Evolutionary conservation across 2,797 vertebrate genomes (phyloP), one percentile per base, ranked within the genome.

Genomic region (Bryconaethiops microstoma): DNA sequence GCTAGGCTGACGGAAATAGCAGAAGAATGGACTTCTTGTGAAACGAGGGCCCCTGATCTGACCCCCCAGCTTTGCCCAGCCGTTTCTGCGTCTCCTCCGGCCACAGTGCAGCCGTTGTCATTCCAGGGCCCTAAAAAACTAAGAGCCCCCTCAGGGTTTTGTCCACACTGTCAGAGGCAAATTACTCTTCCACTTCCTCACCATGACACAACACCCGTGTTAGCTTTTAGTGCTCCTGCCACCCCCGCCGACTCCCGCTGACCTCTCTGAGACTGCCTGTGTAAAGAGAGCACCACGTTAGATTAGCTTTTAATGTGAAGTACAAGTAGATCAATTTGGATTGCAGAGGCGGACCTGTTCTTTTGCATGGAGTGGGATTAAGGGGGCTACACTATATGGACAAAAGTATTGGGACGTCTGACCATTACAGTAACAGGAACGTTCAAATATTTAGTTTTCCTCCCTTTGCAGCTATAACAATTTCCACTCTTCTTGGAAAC

Each of bases 1-100:
- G 17, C 68, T 60, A 72, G 73, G 77, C 77, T 88, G 87, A 84
- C 92, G 90, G 90, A 94, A 93, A 90, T 91, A 84, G 89, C 90
- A 92, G 87, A 85, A 90, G 90, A 93, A 89, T 90, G 84, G 87
- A 87, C 52, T 54, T 78, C 68, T 86, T 65, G 70, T 79, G 64
- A 74, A 21, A 82, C 40, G 1, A 39, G 84, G 82, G 16, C 78
- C 90, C 80, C 70, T 80, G 21, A 71, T 77, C 78, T 52, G 21
- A 59, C 74, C 76, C 76, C 74, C 57, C 74, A 60, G 45, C 52
- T 69, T 70, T 52, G 17, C 62, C 65, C 83, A 79, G 89, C 90
- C 39, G 89, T 86, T 84, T 87, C 81, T 87, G 42, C 84, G 82
- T 89, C 86, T 69, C 89, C 86, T 81, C 55, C 14, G 87, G 88